A percentile compares a stretch with the other conserved stretches of the same genome.
These are phyloP conservation scores for Zaprionus camerounensis DNA, from an alignment of 1,140 invertebrate species.

Conservation along the genomic window DNA sequence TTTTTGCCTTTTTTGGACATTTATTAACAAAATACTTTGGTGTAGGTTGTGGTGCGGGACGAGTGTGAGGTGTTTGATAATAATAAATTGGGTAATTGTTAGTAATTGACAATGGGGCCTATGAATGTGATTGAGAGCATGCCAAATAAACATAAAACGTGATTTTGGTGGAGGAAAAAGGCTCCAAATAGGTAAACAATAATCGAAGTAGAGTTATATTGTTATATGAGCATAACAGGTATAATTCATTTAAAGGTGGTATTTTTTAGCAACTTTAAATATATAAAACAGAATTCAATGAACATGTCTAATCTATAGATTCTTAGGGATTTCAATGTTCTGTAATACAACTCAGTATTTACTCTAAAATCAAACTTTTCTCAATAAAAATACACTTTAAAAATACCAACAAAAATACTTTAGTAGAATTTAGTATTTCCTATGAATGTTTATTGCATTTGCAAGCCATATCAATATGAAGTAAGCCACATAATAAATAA, in stretches of 20 bases:
- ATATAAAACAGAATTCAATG: no score
- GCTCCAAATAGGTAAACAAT: neutral
- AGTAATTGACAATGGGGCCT: slow-evolving; percentile 26
- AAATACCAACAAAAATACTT: neutral
- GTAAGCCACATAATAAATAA: neutral
- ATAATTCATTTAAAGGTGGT: neutral
- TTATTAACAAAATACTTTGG: slow-evolving; percentile 64
- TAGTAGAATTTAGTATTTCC: neutral
- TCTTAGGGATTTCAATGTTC: no score
- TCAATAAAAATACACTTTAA: neutral
- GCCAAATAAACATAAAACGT: neutral
- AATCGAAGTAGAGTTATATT: neutral
- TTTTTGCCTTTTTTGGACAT: slow-evolving; percentile 52
- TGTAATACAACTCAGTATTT: no score
- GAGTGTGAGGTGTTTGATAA: slow-evolving; percentile 43
- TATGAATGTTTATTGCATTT: neutral
- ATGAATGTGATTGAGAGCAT: slow-evolving; percentile 20
- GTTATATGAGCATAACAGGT: neutral
- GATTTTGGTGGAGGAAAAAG: neutral
- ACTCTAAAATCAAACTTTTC: no score
- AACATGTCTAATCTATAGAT: no score
- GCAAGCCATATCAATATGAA: neutral
- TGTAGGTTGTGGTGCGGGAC: slow-evolving; percentile 27
- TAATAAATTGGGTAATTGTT: slow-evolving; percentile 64
- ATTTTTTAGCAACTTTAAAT: neutral